Base-by-base conservation (phyloP, 2,888 invertebrate genomes). In the Tridacna crocea region DNA sequence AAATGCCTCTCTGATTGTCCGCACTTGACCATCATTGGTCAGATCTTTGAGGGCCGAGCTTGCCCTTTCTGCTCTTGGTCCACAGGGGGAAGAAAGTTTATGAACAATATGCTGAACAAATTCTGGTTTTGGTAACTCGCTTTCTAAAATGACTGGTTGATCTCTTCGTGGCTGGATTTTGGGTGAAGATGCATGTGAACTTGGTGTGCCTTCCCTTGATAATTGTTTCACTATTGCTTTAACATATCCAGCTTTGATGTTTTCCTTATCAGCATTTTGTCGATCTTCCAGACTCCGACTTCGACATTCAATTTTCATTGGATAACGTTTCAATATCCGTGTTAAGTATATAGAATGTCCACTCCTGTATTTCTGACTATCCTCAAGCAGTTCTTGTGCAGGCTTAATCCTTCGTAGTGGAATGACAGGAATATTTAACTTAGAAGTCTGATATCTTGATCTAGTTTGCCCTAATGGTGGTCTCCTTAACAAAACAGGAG, bases 301-400 rank as follows among this genome's bases (percentile, higher is more conserved):
- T 72, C 84, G 75, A 73, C 84, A 83, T 65, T 91, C 88, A 75
- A 89, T 90, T 83, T 87, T 90, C 48, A 87, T 85, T 68, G 90
- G 88, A 82, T 92, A 92, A 73, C 88, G 89, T 76, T 91, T 91
- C 77, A 91, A 86, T 77, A 92, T 91, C 77, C 92, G 88, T 74
- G 90, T 88, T 75, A 91, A 87, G 72, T 90, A 90, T 48, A 89
- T 87, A 68, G 91, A 90, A 77, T 92, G 91, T 36, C 92, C 92
- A 81, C 90, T 90, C 80, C 92, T 83, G 78, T 91, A 92, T 60
- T 90, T 88, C 80, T 91, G 90, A 85, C 92, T 92, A 77, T 93
- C 93, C 70, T 93, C 88, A 79, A 93, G 87, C 55, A 93, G 90
- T 80, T 93, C 93, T 66, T 91, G 91, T 60, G 93, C 93, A 15